Evolutionary conservation across 2,113 vertebrate species (phyloP), one percentile per base, ranked within the genome.

Genomic region (Hucho hucho): DNA sequence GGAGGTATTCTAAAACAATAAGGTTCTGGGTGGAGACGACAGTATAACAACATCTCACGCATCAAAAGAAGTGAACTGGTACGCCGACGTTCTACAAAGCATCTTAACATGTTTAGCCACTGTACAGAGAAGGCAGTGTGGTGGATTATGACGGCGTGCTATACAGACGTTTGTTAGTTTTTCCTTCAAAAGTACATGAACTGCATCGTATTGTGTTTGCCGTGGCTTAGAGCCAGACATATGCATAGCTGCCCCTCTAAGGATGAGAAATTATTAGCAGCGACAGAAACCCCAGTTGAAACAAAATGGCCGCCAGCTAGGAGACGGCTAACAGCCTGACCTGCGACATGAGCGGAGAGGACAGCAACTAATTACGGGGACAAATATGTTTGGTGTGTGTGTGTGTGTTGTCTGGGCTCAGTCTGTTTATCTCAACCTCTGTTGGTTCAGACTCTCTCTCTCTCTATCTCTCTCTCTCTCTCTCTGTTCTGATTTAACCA

Each of bases 401-500:
- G 47, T 77, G 92, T 96, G 92, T 96, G 93, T 94, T 94, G 93
- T 95, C 92, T 94, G 91, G 84, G 89, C 92, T 92, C 89, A 91
- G 93, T 94, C 92, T 92, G 94, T 95, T 95, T 95, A 92, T 95
- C 93, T 95, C 95, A 95, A 96, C 95, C 94, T 96, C 91, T 95
- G 93, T 95, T 32, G 32, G 32, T 32, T 32, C 6, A 32, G 32
- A 32, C 32, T 32, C 32, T 32, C 32, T 26, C 26, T 26, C 1
- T 95, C 93, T 26, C 26, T 26, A 0, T 95, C 93, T 96, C 91
- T 95, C 93, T 95, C 93, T 92, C 94, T 94, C 91, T 9, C 94
- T 90, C 95, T 92, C 94, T 95, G 92, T 94, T 95, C 94, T 96
- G 96, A 96, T 97, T 96, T 96, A 89, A 96, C 94, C 94, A 95